These are phyloP conservation scores for Diarsia dahlii DNA, from an alignment of 2,888 invertebrate genomes.

Conservation along the genomic window DNA sequence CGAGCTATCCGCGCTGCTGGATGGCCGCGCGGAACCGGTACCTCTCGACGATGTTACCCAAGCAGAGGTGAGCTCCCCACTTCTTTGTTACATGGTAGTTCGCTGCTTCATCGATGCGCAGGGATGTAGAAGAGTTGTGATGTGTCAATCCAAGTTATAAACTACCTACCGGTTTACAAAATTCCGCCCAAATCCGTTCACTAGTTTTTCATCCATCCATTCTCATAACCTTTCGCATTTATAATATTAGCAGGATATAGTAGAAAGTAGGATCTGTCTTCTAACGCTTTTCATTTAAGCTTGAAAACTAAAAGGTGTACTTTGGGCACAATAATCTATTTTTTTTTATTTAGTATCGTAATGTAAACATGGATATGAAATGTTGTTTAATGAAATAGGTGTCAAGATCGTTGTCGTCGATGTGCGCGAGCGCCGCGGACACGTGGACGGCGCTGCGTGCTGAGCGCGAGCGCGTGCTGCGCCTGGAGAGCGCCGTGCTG, in stretches of 20 bases:
- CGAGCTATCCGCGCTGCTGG: conserved; percentile 77
- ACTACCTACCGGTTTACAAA: no score
- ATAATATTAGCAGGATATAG: no score
- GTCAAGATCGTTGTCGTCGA: conserved; percentile 79
- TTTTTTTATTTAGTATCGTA: neutral
- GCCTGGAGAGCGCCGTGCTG: conserved; percentile 83
- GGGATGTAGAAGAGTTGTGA: neutral
- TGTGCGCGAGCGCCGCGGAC: conserved; percentile 81
- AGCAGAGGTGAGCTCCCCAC: conserved; percentile 71
- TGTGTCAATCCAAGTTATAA: no score
- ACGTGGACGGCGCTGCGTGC: conserved; percentile 84
- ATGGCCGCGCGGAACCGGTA: conserved; percentile 72
- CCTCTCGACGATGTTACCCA: conserved; percentile 68
- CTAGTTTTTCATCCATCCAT: no score
- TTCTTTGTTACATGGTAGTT: neutral
- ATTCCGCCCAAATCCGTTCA: no score
- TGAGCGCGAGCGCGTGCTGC: conserved; percentile 83
- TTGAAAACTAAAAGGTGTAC: neutral
- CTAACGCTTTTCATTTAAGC: neutral
- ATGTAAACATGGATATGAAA: neutral
- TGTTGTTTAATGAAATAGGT: conserved; percentile 68
- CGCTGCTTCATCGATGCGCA: neutral
- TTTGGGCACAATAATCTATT: neutral
- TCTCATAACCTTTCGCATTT: no score
- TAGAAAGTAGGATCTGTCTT: neutral